Evolutionary conservation across 2,113 vertebrate species (phyloP), one percentile per base, ranked within the genome.

Genomic region (Nothobranchius furzeri): DNA sequence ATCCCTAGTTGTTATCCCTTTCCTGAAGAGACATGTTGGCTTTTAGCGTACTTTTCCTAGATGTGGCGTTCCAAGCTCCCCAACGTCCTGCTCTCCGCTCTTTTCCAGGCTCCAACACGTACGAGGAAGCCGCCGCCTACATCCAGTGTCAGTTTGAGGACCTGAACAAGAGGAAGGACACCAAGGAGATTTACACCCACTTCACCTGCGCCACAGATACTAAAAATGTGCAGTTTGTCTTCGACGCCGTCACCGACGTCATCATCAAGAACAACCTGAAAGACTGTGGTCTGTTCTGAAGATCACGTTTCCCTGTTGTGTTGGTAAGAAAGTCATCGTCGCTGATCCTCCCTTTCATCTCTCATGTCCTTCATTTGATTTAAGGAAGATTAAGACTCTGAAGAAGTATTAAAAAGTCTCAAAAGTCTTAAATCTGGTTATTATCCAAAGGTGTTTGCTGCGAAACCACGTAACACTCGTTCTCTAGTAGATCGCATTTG

Each of bases 201-300:
- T 98, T 99, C 93, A 99, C 96, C 3, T 98, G 96, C 92, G 97
- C 96, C 90, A 99, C 97, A 37, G 97, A 99, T 87, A 99, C 97
- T 60, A 98, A 98, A 94, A 99, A 99, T 53, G 97, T 99, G 89
- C 96, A 99, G 89, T 99, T 99, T 70, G 97, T 99, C 61, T 99
- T 98, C 2, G 97, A 99, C 89, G 97, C 97, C 12, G 97, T 99
- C 88, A 99, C 97, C 71, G 97, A 99, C 75, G 96, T 99, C 88
- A 98, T 99, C 91, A 99, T 99, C 92, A 99, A 99, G 91, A 98
- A 99, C 93, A 99, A 99, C 88, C 95, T 99, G 82, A 99, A 98
- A 91, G 97, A 99, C 92, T 99, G 97, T 83, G 97, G 97, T 70
- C 95, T 99, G 83, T 98, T 99, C 92, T 98, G 89, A 95, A 83